Evolutionary conservation across 37 sponge, comb jelly and placozoan genomes (phyloP), one percentile per base, ranked within the genome.

Genomic region (Ianthella basta): DNA sequence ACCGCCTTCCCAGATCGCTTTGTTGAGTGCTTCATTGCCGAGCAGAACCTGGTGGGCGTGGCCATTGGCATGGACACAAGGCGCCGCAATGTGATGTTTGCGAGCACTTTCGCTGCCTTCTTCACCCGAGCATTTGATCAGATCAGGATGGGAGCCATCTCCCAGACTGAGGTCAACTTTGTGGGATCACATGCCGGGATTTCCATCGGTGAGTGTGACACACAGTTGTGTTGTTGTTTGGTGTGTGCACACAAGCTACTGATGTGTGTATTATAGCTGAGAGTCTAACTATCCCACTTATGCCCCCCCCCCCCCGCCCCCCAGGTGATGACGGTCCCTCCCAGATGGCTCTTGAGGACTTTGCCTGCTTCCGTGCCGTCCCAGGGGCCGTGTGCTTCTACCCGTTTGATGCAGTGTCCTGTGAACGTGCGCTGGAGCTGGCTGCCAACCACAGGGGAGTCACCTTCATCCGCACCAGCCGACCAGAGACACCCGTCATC

Each of bases 341-440:
- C 27, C 99, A 98, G 94, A 98, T 98, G 99, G 99, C 97, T 39
- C 86, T 98, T 56, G 99, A 98, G 81, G 99, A 98, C 84, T 89
- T 98, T 73, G 99, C 99, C 56, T 92, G 95, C 90, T 96, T 98
- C 84, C 91, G 97, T 25, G 82, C 99, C 34, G 86, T 98, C 56
- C 95, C 95, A 61, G 87, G 86, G 24, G 84, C 86, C 53, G 91
- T 84, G 25, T 93, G 95, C 82, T 98, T 98, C 92, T 98, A 98
- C 85, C 99, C 99, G 16, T 88, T 88, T 33, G 99, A 98, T 81
- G 97, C 95, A 55, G 99, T 98, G 33, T 96, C 97, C 60, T 80
- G 87, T 56, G 97, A 95, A 82, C 81, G 99, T n/a, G 99, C 99
- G 39, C 86, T 96, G 36, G 99, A 98, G 65, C 92, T 98, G 82